These are phyloP conservation scores for Apteryx mantelli DNA, from an alignment of 2,113 vertebrate species.

Conservation along the genomic window DNA sequence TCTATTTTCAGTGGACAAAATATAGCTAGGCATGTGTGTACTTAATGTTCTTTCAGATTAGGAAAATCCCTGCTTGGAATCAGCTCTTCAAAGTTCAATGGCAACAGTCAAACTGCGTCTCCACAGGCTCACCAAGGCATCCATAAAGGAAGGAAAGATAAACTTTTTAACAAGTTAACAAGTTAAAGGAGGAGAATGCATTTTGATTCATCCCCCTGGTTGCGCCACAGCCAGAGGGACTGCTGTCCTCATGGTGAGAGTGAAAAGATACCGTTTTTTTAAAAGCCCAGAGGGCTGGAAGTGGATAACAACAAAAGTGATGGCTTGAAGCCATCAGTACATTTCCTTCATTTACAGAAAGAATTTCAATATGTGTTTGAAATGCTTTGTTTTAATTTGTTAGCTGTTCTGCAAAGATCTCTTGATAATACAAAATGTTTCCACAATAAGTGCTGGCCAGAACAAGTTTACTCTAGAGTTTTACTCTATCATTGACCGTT, in stretches of 20 bases:
- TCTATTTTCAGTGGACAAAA: background rate
- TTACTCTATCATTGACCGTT: conserved; percentile 78
- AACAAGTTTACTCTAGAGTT: conserved; percentile 77
- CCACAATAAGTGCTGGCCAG: conserved; percentile 77
- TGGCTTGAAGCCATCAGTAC: conserved; percentile 57
- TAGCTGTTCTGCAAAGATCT: conserved; percentile 74
- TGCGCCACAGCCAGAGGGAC: conserved; percentile 26
- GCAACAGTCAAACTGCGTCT: background rate
- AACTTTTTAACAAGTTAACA: background rate
- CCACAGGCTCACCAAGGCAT: background rate
- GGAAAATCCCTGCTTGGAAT: background rate
- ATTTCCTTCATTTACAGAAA: conserved; percentile 60
- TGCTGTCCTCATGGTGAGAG: background rate
- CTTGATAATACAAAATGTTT: conserved; percentile 80
- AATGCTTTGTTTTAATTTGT: conserved; percentile 70
- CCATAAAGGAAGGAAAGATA: background rate
- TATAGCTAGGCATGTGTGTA: background rate
- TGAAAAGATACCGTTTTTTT: conserved; percentile 35
- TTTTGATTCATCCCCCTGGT: conserved; percentile 15
- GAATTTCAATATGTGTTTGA: conserved; percentile 44
- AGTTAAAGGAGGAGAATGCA: background rate
- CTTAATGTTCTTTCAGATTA: background rate
- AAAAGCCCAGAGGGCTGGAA: conserved; percentile 37
- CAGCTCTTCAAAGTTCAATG: background rate
- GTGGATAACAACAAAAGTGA: conserved; percentile 48